phyloP scores from a whole-genome alignment of 2,888 invertebrate species.

The Drosophila sordidula region DNA sequence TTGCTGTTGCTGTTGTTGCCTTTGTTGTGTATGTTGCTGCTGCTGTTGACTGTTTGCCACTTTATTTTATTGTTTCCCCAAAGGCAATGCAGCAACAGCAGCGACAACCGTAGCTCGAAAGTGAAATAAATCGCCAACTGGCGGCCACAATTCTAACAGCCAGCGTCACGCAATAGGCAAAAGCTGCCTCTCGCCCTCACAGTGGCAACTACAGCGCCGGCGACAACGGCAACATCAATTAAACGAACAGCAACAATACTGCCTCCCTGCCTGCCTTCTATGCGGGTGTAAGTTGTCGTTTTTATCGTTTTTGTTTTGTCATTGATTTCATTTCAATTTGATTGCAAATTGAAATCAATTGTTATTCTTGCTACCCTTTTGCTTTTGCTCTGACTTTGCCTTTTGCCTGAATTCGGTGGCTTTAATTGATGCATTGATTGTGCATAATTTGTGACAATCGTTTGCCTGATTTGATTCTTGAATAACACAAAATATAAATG shows the following conservation, averaged over 20 bases:
- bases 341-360: slow-evolving; percentile 81
- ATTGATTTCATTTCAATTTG: slow-evolving; percentile 79
- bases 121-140: slow-evolving; percentile 75
- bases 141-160: slow-evolving; percentile 68
- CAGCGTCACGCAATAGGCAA: slow-evolving; percentile 63
- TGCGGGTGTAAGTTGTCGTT: slow-evolving; percentile 73
- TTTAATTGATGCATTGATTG: slow-evolving; percentile 82
- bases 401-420: slow-evolving; percentile 32
- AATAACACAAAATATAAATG: slow-evolving; percentile 16
- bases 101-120: slow-evolving; percentile 46
- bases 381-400: slow-evolving; percentile 6
- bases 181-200: slow-evolving; percentile 25
- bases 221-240: slow-evolving; percentile 66
- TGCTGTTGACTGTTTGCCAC: slow-evolving; percentile 74
- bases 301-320: slow-evolving; percentile 70
- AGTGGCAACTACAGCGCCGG: slow-evolving; percentile 22
- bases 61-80: slow-evolving; percentile 80
- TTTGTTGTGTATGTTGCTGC: slow-evolving; percentile 13
- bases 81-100: slow-evolving; percentile 65
- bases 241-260: slow-evolving; percentile 44
- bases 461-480: slow-evolving; percentile 51
- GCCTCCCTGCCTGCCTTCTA: slow-evolving; percentile 33
- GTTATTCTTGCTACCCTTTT: slow-evolving; percentile 49
- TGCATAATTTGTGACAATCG: slow-evolving; percentile 82
- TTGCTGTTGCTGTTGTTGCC: slow-evolving; percentile 12